Evolutionary conservation across 2,888 invertebrate genomes (phyloP).

Genomic region (Mimumesa dahlbomi): DNA sequence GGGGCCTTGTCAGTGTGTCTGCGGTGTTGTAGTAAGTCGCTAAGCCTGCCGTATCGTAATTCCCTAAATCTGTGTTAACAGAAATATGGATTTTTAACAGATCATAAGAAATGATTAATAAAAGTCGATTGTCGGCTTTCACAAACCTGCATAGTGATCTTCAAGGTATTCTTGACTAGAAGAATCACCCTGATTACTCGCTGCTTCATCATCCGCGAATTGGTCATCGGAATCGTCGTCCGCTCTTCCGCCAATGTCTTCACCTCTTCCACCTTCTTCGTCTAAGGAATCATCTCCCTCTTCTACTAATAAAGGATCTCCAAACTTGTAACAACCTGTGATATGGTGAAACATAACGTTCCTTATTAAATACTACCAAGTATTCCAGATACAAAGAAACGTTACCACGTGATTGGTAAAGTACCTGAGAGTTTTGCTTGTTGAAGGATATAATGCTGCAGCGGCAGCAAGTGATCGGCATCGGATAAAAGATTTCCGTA

Average conservation of each 20-base stretch:
- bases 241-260: constrained; percentile 72
- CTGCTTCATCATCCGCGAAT: constrained; percentile 83
- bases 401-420: not conserved
- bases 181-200: constrained; percentile 81
- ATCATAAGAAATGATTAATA: too few relatives aligned
- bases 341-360: too few relatives aligned
- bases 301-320: constrained; percentile 84
- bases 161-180: constrained; percentile 83
- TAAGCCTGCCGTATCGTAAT: constrained; percentile 79
- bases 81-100: too few relatives aligned
- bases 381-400: too few relatives aligned
- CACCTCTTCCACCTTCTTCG: constrained; percentile 84
- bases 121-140: not conserved
- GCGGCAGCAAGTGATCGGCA: constrained; percentile 87
- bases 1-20: constrained; percentile 77
- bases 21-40: constrained; percentile 79
- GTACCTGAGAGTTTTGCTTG: constrained; percentile 89
- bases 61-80: constrained; percentile 81
- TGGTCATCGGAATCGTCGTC: constrained; percentile 82
- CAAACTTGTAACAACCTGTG: constrained; percentile 86
- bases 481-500: constrained; percentile 78
- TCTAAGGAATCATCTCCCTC: constrained; percentile 88
- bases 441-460: constrained; percentile 94
- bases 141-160: constrained; percentile 78
- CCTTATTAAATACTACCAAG: too few relatives aligned